Percentiles rank a stretch among this genome's conserved stretches.
Conservation (phyloP, 2,113 vertebrate genomes). For the Pelusios castaneus region DNA sequence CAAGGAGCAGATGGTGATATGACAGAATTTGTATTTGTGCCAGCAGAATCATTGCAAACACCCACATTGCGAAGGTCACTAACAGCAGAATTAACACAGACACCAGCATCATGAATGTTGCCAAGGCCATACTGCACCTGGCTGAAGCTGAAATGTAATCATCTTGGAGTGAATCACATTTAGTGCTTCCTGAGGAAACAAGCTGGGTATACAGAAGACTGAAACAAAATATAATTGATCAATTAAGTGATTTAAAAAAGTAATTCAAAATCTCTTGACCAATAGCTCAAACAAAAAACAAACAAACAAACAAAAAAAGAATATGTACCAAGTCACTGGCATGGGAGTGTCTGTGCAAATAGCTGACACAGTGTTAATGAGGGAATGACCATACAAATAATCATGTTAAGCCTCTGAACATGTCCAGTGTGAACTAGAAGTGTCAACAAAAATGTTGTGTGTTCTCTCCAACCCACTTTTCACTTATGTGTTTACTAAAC, state of each 20-base stretch:
- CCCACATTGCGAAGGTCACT: slow-evolving; percentile 62
- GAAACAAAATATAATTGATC: slow-evolving; percentile 42
- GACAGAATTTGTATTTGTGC: slow-evolving; percentile 51
- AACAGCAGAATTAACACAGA: slow-evolving; percentile 61
- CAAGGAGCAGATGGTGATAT: slow-evolving; percentile 59
- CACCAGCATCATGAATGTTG: slow-evolving; percentile 28
- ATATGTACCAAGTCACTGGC: background rate
- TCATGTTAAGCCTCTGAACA: background rate
- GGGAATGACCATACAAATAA: background rate
- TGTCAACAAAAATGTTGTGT: background rate
- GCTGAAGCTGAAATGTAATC: slow-evolving; percentile 41
- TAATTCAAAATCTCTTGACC: slow-evolving; percentile 25
- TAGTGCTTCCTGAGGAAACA: slow-evolving; percentile 6
- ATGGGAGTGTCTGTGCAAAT: background rate
- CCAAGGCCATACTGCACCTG: slow-evolving; percentile 64
- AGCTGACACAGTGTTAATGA: background rate
- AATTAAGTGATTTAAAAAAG: slow-evolving; percentile 49
- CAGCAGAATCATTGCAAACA: slow-evolving; percentile 51
- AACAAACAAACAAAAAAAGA: no score
- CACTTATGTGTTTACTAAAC: background rate
- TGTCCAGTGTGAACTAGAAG: background rate
- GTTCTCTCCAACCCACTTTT: background rate
- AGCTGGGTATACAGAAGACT: slow-evolving; percentile 20
- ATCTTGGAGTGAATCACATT: slow-evolving; percentile 45
- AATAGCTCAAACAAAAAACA: slow-evolving; percentile 22